Evolutionary conservation across 1,140 invertebrate genomes (phyloP), one percentile per base, ranked within the genome.

Genomic region (Sycobia sp.): DNA sequence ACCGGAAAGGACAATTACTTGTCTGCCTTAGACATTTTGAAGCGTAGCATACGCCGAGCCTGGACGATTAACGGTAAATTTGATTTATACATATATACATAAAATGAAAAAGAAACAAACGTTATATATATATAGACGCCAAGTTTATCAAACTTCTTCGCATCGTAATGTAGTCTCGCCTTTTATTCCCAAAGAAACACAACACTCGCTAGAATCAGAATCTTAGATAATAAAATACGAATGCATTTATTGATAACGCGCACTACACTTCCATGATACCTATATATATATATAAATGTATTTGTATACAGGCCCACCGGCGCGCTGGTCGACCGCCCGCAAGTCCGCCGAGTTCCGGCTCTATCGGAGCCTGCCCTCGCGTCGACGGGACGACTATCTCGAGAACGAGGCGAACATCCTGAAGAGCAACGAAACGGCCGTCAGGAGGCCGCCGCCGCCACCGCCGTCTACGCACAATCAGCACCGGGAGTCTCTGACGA

Each of bases 21-120:
- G 27, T 84, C 86, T 27, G 83, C 88, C 57, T 83, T 87, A 44
- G 88, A 90, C 71, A 85, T 88, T 46, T 79, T 90, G 51, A 86
- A 86, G 64, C 82, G 84, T 67, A 89, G 86, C 66, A 88, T 90
- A 58, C 82, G 85, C 25, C 81, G 87, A 65, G 88, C 88, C 51
- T 89, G 87, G 88, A 89, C 87, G 16, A 89, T 89, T 69, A 89
- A 87, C 57, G 87, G 88, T 89, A 74, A 66, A n/a, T n/a, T n/a
- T 10, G 5, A 14, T 49, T 32, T 11, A 32, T 32, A 32, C 29
- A 32, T 11, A 32, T 32, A 32, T 32, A n/a, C n/a, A n/a, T n/a
- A n/a, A n/a, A n/a, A n/a, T n/a, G n/a, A n/a, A n/a, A n/a, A n/a
- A n/a, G n/a, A n/a, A n/a, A n/a, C n/a, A n/a, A n/a, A n/a, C n/a